These are phyloP conservation scores for Dryas iulia DNA, from an alignment of 1,140 invertebrate genomes.

Conservation along the genomic window DNA sequence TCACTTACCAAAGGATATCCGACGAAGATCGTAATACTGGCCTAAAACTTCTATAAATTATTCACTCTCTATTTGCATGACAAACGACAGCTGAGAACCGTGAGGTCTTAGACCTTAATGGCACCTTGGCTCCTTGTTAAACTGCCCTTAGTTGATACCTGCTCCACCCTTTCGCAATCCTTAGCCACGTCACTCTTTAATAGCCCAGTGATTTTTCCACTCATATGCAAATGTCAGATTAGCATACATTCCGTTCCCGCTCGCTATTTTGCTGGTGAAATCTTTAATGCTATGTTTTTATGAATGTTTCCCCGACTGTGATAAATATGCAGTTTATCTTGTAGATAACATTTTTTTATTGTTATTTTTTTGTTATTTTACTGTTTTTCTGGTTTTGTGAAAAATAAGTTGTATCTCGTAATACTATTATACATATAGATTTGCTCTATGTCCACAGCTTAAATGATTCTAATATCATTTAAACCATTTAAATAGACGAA, in stretches of 20 bases:
- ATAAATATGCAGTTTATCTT: slow-evolving; percentile 1
- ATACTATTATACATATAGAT: no score
- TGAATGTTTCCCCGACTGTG: not conserved
- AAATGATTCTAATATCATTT: no score
- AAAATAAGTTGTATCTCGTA: no score
- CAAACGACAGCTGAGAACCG: slow-evolving; percentile 59
- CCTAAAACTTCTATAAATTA: slow-evolving; percentile 69
- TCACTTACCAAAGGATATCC: slow-evolving; percentile 33
- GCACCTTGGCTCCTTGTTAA: slow-evolving; percentile 54
- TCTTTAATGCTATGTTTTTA: slow-evolving; percentile 37
- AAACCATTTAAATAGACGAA: no score
- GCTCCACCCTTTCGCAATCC: slow-evolving; percentile 50
- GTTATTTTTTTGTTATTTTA: not conserved
- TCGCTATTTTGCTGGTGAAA: slow-evolving; percentile 39
- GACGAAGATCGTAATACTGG: slow-evolving; percentile 46
- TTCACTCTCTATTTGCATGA: slow-evolving; percentile 75
- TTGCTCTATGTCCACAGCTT: no score
- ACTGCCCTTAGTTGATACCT: slow-evolving; percentile 40
- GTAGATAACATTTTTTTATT: not conserved
- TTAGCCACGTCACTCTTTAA: slow-evolving; percentile 54
- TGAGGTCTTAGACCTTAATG: slow-evolving; percentile 64
- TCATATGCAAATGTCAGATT: slow-evolving; percentile 68
- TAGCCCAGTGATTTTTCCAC: slow-evolving; percentile 64
- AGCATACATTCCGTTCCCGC: slow-evolving; percentile 61
- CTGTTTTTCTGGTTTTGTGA: not conserved